Conservation (phyloP, 2,113 vertebrate genomes). For the Sciurus niger region DNA sequence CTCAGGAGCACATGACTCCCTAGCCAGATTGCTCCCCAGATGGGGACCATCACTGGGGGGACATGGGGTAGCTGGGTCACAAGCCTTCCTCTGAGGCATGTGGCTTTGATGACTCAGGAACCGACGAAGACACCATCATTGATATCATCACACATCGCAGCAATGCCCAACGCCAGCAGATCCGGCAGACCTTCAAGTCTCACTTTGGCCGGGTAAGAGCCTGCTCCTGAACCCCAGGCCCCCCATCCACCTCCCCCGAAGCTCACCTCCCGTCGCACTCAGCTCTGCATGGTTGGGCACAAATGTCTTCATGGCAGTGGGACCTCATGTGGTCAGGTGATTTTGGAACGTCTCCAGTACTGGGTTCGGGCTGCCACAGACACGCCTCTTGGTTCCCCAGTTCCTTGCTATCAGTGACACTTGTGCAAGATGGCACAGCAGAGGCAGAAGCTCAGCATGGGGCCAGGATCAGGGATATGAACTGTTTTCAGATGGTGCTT, state of each 20-base stretch:
- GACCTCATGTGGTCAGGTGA: not conserved
- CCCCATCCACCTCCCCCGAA: accelerated
- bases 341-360: not conserved
- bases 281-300: too few species aligned
- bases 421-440: not conserved
- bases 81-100: constrained; percentile 34
- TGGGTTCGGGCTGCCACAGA: not conserved
- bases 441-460: not conserved
- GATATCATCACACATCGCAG: constrained; percentile 93
- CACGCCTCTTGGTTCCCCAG: accelerated
- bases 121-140: constrained; percentile 95
- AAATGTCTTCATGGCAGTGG: not conserved
- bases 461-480: not conserved
- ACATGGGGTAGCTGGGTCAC: not conserved
- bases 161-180: constrained; percentile 96
- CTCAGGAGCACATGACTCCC: not conserved
- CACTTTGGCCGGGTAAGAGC: constrained; percentile 94
- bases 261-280: too few species aligned
- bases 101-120: constrained; percentile 89
- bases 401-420: not conserved
- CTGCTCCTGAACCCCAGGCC: not conserved
- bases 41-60: not conserved
- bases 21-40: not conserved
- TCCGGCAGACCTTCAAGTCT: constrained; percentile 95
- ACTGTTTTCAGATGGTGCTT: not conserved